Conservation (phyloP, 1,140 invertebrate species). For the Bombus superbus region DNA sequence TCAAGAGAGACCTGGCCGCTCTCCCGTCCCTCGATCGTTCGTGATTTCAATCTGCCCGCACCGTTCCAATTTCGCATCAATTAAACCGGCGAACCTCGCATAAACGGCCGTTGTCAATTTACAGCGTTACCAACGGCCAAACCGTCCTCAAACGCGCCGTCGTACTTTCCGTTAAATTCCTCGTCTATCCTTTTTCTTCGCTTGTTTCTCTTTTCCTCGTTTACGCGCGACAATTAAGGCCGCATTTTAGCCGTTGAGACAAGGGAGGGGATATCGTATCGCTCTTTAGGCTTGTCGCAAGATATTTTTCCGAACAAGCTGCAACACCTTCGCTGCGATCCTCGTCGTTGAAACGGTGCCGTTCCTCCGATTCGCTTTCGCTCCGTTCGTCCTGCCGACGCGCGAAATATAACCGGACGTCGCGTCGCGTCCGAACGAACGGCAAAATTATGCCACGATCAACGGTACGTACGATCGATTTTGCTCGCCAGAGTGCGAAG, state of each 20-base stretch:
- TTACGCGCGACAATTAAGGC: too few species aligned
- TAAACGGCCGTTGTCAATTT: constrained; percentile 69
- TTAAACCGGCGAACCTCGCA: constrained; percentile 63
- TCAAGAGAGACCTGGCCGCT: constrained; percentile 19
- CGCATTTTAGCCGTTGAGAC: accelerated
- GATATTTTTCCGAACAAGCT: too few species aligned
- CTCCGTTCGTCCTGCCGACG: too few species aligned
- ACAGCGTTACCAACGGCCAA: constrained; percentile 68
- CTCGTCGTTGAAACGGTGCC: too few species aligned
- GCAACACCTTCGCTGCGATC: too few species aligned
- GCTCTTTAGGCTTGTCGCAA: too few species aligned
- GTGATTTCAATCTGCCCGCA: constrained; percentile 57
- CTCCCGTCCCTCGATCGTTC: background rate
- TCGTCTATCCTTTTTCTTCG: background rate
- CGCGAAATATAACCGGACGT: too few species aligned
- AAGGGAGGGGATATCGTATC: accelerated
- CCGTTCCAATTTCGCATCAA: constrained; percentile 71
- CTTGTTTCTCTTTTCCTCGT: constrained; percentile 9
- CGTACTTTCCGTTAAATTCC: constrained; percentile 41
- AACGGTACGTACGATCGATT: too few species aligned
- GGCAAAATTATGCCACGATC: too few species aligned
- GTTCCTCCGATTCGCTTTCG: too few species aligned
- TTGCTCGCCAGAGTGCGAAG: too few species aligned
- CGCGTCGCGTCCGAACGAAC: too few species aligned
- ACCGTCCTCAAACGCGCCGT: constrained; percentile 15